These are phyloP conservation scores for Tinamus guttatus DNA, from an alignment of 2,113 vertebrate genomes.

Conservation along the genomic window DNA sequence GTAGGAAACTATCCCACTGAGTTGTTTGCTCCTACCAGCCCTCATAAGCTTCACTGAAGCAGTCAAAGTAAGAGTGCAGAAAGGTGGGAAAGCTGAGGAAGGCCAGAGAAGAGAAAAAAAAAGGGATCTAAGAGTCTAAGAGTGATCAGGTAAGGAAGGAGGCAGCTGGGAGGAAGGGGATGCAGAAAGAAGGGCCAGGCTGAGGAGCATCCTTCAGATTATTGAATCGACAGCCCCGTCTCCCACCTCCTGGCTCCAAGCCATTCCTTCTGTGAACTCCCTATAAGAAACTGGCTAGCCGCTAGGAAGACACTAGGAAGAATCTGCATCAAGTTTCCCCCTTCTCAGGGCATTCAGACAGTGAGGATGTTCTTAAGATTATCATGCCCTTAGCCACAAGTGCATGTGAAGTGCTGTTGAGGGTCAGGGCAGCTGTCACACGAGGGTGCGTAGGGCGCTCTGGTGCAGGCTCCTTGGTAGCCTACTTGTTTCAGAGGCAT, in stretches of 20 bases:
- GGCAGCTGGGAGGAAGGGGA: not conserved
- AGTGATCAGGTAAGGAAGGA: no score
- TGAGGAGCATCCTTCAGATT: not conserved
- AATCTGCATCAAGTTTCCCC: no score
- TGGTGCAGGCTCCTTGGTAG: not conserved
- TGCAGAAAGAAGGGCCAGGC: not conserved
- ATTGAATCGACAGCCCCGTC: not conserved
- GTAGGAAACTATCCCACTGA: no score
- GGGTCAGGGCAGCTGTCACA: not conserved
- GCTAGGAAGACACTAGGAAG: not conserved
- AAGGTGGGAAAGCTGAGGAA: not conserved
- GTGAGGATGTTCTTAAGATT: not conserved
- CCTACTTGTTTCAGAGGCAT: not conserved
- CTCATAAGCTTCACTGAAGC: no score
- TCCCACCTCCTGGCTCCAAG: not conserved
- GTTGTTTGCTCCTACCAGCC: no score
- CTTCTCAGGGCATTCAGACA: not conserved
- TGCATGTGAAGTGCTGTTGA: no score
- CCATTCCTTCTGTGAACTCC: not conserved
- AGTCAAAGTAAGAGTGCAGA: not conserved
- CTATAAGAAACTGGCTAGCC: not conserved
- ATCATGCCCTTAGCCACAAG: not conserved
- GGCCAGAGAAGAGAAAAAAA: not conserved
- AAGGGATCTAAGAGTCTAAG: not conserved
- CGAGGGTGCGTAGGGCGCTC: no score